Evolutionary conservation across 2,888 invertebrate genomes (phyloP), one percentile per base, ranked within the genome.

Genomic region (Pasiphila rectangulata): DNA sequence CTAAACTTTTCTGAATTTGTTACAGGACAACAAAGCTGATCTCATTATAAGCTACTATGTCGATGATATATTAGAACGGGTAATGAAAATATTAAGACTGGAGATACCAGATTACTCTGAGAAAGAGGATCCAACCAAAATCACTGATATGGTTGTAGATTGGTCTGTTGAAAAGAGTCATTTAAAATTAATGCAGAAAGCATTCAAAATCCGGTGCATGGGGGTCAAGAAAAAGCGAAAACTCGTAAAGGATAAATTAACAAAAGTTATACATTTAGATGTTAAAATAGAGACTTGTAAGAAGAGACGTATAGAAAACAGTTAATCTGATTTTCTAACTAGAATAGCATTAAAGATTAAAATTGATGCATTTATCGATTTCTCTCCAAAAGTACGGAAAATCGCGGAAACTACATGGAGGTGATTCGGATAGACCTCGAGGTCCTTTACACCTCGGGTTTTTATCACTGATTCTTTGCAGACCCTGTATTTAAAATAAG

Each of bases 11-110:
- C n/a, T n/a, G n/a, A n/a, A n/a, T n/a, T n/a, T n/a, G n/a, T 90
- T 90, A 29, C 71, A 96, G 96, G 97, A 98, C 72, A 95, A 95
- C 72, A 96, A 96, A 83, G 95, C 97, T 15, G 95, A 97, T 78
- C 80, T 98, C 47, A 90, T 95, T 35, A 96, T 98, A 57, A 94
- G 96, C 68, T 92, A 94, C 9, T 98, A 96, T 80, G 96, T 98
- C 0, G 98, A 98, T 76, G 92, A 93, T 44, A 92, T 98, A 35
- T 85, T 97, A 64, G 87, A 89, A 46, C 92, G 91, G 69, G 89
- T 97, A 0, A 93, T 95, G 90, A 91, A 93, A 66, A 90, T 92
- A 47, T 83, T 98, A 23, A 91, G 91, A 6, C 68, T 97, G 13
- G 92, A 93, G 61, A 93, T 96, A 69, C 94, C 95, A 1, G 89